These are phyloP conservation scores for Ichneumoninae sp. DNA, from an alignment of 2,888 invertebrate genomes.

Conservation along the genomic window DNA sequence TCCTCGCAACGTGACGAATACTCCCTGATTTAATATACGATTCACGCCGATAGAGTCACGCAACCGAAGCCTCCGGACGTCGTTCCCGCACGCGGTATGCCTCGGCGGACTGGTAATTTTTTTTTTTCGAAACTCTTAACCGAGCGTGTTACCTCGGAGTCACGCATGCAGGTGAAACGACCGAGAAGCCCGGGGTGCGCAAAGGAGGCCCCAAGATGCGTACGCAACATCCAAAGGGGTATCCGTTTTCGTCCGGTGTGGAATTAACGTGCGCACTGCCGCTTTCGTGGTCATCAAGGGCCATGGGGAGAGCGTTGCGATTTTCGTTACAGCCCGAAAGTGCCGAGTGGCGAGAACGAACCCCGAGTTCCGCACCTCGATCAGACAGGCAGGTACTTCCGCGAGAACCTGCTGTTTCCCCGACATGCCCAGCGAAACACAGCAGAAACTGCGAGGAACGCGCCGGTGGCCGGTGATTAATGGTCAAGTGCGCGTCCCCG, in stretches of 20 bases:
- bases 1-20: constrained; percentile 31
- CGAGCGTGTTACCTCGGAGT: constrained; percentile 19
- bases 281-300: neutral
- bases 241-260: constrained; percentile 23
- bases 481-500: constrained; percentile 53
- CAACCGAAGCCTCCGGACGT: constrained; percentile 20
- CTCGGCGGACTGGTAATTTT: neutral
- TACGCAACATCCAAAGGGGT: neutral
- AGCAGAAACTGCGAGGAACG: constrained; percentile 47
- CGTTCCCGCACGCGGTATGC: neutral
- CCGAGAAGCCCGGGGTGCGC: constrained; percentile 19
- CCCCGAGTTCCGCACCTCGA: constrained; percentile 2
- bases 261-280: neutral
- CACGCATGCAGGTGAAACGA: constrained; percentile 40
- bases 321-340: constrained; percentile 5
- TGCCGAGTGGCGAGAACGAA: neutral
- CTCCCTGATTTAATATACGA: constrained; percentile 29
- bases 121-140: neutral
- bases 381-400: neutral
- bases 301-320: neutral
- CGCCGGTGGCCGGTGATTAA: constrained; percentile 66
- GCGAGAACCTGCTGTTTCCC: constrained; percentile 41
- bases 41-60: constrained; percentile 46
- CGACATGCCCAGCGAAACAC: constrained; percentile 41
- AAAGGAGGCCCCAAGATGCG: constrained; percentile 9